phyloP scores from a whole-genome alignment of 1,140 invertebrate genomes.

The Zaprionus ghesquierei region DNA sequence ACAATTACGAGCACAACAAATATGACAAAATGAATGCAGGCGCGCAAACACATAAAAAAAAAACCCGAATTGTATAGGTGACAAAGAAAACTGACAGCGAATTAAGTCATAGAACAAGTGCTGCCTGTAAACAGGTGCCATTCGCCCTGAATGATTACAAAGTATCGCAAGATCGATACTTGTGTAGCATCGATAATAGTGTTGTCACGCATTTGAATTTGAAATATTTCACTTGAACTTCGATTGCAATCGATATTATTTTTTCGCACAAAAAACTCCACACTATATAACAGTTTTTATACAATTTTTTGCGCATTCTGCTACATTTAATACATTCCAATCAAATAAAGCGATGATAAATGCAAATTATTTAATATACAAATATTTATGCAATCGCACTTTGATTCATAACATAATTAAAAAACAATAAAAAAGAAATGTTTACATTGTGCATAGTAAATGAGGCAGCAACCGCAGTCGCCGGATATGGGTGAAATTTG shows the following conservation, averaged over 20 bases:
- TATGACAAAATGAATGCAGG: neutral
- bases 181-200: neutral
- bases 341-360: neutral
- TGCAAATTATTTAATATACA: conserved; percentile 23
- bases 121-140: neutral
- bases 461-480: neutral
- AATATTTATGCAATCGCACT: neutral
- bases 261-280: neutral
- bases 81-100: conserved; percentile 1
- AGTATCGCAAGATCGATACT: neutral
- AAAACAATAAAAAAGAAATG: conserved; percentile 5
- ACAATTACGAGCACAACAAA: conserved; percentile 7
- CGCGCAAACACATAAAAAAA: neutral
- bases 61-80: neutral
- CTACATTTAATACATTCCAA: neutral
- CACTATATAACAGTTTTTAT: neutral
- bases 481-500: neutral
- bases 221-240: neutral
- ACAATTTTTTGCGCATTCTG: neutral
- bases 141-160: neutral
- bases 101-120: conserved; percentile 12
- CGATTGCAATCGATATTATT: neutral
- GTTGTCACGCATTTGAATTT: neutral
- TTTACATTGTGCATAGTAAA: neutral
- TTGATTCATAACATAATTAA: conserved; percentile 7